Percentiles rank a stretch among this genome's conserved stretches.
phyloP scores from a whole-genome alignment of 1,140 invertebrate species.

The Papilio dardanus region DNA sequence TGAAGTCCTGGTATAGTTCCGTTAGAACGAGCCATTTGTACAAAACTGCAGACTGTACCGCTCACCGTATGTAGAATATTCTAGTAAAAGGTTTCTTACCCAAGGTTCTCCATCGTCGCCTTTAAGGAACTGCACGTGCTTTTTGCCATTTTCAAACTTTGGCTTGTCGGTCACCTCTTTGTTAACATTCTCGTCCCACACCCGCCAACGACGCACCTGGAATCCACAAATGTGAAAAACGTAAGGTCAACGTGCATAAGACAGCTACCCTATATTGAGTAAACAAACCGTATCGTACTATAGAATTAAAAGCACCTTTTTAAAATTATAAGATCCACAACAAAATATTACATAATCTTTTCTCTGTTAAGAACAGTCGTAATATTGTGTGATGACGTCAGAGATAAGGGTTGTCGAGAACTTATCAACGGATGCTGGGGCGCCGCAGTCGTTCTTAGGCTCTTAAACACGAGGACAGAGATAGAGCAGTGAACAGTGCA shows the following conservation, averaged over 20 bases:
- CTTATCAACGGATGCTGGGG: constrained; percentile 9
- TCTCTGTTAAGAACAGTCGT: background rate
- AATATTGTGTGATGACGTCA: background rate
- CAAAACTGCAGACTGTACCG: background rate
- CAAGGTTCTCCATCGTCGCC: constrained; percentile 85
- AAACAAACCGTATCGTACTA: no score
- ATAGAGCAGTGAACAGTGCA: no score
- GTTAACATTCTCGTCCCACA: constrained; percentile 84
- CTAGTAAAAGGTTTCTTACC: constrained; percentile 67
- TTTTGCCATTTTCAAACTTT: constrained; percentile 73
- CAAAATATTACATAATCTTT: background rate
- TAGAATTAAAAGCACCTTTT: no score
- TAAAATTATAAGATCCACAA: background rate
- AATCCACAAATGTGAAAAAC: constrained; percentile 27
- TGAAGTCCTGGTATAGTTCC: background rate
- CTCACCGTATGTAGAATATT: background rate
- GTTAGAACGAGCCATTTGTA: background rate
- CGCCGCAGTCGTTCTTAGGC: background rate
- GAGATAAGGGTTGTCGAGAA: background rate
- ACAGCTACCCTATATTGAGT: no score
- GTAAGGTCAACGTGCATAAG: no score
- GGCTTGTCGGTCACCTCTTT: constrained; percentile 72
- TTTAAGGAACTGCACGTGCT: constrained; percentile 84
- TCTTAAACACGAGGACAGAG: no score
- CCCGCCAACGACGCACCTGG: constrained; percentile 85